Base-by-base conservation (phyloP, 2,113 vertebrate genomes). In the Miniopterus natalensis region DNA sequence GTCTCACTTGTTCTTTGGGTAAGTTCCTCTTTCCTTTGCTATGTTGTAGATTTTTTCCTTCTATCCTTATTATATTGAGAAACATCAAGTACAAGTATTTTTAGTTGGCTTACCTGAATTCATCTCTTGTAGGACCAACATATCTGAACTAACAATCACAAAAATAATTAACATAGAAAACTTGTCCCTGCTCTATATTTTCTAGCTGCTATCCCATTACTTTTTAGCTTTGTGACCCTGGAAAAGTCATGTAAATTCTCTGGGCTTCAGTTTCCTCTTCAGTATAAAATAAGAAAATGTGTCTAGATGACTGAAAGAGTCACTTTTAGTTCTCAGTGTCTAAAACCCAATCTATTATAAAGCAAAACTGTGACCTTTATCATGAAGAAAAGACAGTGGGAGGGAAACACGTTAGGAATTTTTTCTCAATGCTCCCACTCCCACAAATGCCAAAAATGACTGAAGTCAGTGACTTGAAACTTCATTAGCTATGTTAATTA, bases 341-440 rank as follows among this genome's bases (percentile, higher is more conserved):
- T 63, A 66, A 74, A 79, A 42, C 23, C 49, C 65, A 55, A 81
- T 65, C 42, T 94, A 84, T 40, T 95, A 61, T 96, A 83, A 95
- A 97, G 89, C 55, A 94, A 40, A 96, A 85, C 12, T 57, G 88
- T 96, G 95, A 96, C 90, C 85, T 97, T 98, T 96, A 74, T 87
- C 45, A 42, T 89, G 92, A 96, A 97, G 85, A 95, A 98, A 97
- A 93, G 92, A 70, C 93, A 97, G 96, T 98, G 81, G 94, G 96
- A 97, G 88, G 84, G 51, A 97, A 96, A 95, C 81, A 92, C 10
- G 96, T 91, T 55, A 98, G 96, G 91, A 97, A 98, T 98, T 97
- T 97, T 83, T 97, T 87, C 94, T 96, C 90, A 92, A 91, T 95
- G 94, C 96, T 98, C 89, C 88, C 92, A 87, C 92, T 91, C 77